A percentile compares a stretch with the other conserved stretches of the same genome.
These are phyloP conservation scores for Julus scanicus DNA, from an alignment of 2,888 invertebrate genomes.

Conservation along the genomic window DNA sequence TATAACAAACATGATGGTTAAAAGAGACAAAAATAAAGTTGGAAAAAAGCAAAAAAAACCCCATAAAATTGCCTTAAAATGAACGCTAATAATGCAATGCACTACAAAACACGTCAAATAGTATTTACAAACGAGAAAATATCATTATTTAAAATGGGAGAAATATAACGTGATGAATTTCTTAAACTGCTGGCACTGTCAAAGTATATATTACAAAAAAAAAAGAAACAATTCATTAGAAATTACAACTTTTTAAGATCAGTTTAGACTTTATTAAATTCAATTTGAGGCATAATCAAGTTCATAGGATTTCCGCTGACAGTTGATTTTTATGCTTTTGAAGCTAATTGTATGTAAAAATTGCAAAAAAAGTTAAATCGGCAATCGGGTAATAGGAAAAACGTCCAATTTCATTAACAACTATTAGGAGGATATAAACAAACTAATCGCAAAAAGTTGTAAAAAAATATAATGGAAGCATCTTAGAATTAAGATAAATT, in stretches of 20 bases:
- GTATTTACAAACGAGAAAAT: constrained; percentile 25
- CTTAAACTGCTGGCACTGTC: background rate
- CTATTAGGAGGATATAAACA: background rate
- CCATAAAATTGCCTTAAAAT: background rate
- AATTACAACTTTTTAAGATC: constrained; percentile 33
- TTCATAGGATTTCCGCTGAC: background rate
- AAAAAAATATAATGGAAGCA: constrained; percentile 16
- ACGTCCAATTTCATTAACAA: background rate
- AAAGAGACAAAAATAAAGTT: background rate
- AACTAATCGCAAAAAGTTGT: constrained; percentile 33
- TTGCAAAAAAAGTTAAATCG: background rate
- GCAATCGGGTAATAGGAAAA: background rate
- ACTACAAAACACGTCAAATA: background rate
- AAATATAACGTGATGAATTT: background rate
- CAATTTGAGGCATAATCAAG: background rate
- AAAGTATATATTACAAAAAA: background rate
- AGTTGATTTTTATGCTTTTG: background rate
- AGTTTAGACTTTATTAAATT: constrained; percentile 24
- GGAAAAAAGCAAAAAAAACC: background rate
- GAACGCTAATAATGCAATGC: background rate
- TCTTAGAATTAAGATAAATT: background rate
- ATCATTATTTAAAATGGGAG: background rate
- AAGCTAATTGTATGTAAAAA: background rate
- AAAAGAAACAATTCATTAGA: background rate
- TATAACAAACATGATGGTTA: background rate